Conservation (phyloP, 2,888 invertebrate species). For the Caenorhabditis becei region DNA sequence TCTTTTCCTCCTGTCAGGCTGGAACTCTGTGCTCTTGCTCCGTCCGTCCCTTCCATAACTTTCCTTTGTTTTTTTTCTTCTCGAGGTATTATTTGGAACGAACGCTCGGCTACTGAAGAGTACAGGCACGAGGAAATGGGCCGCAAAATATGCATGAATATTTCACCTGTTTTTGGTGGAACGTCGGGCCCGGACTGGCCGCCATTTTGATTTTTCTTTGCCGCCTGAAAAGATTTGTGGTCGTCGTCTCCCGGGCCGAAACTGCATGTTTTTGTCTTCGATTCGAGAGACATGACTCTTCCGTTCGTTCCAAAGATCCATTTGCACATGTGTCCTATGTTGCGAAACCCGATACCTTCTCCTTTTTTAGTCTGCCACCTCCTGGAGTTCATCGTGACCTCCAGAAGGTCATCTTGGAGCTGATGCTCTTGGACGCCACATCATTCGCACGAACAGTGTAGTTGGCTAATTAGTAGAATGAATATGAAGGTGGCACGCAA, state of each 20-base stretch:
- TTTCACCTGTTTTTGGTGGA: constrained; percentile 42
- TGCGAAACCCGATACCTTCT: neutral
- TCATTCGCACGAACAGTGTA: neutral
- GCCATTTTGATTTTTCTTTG: constrained; percentile 26
- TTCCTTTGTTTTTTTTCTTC: neutral
- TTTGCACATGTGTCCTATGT: neutral
- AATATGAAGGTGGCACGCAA: constrained; percentile 4
- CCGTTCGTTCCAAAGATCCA: constrained; percentile 16
- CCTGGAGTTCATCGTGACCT: neutral
- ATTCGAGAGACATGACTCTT: constrained; percentile 6
- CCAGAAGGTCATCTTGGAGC: neutral
- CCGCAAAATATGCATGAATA: constrained; percentile 30
- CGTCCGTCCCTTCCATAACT: neutral
- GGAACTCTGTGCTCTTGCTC: constrained; percentile 6
- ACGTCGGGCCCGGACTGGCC: neutral
- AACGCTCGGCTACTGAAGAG: neutral
- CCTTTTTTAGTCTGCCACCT: neutral
- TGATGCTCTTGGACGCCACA: neutral
- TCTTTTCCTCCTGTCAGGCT: constrained; percentile 4
- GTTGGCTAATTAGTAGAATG: neutral
- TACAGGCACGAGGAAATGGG: constrained; percentile 15
- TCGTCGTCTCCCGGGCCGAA: constrained; percentile 9
- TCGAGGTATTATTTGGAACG: neutral
- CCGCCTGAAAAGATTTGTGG: constrained; percentile 22
- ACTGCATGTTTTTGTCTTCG: constrained; percentile 12